Base-by-base conservation (phyloP, 2,113 vertebrate genomes). In the Bostrychus sinensis region DNA sequence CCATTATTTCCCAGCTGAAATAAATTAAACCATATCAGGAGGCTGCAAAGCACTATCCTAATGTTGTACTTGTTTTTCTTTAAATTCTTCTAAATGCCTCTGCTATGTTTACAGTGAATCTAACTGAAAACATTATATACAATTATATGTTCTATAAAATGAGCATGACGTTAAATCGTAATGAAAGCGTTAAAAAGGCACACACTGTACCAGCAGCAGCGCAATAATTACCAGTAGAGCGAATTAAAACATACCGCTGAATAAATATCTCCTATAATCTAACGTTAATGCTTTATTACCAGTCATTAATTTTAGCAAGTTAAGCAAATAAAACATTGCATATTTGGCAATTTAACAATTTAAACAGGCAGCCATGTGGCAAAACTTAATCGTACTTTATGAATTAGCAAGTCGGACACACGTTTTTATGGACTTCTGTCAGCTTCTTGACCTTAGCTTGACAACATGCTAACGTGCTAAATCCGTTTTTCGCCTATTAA, bases 361-460 rank as follows among this genome's bases (percentile, higher is more conserved):
- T 28, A 10, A 30, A 30, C 10, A 9, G 10, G 14, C 14, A 9
- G 25, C 16, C 1, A 16, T 9, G 7, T 10, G 26, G 25, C 16
- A 36, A 55, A 55, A 7, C 0, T 5, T 5, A 55, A 36, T 4
- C 17, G 11, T 6, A 4, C 3, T 22, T 34, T 3, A 12, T 7
- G 4, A 12, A 11, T 48, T 56, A 30, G 3, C 9, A 8, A 11
- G 2, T 25, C 4, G n/a, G 25, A 2, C 32, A 53, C 25, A 65
- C 62, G 32, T 55, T 62, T 45, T 43, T 48, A 46, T 17, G 25
- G 36, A 10, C n/a, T 10, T 16, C 23, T 54, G 55, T 43, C 77
- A 83, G 88, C 78, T 83, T 87, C 68, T 86, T 89, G 88, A 89
- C 88, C 88, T 89, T 89, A 88, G 88, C 88, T 51, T 87, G 75